Base-by-base conservation (phyloP, 2,797 vertebrate genomes). In the Chelidonichthys spinosus region DNA sequence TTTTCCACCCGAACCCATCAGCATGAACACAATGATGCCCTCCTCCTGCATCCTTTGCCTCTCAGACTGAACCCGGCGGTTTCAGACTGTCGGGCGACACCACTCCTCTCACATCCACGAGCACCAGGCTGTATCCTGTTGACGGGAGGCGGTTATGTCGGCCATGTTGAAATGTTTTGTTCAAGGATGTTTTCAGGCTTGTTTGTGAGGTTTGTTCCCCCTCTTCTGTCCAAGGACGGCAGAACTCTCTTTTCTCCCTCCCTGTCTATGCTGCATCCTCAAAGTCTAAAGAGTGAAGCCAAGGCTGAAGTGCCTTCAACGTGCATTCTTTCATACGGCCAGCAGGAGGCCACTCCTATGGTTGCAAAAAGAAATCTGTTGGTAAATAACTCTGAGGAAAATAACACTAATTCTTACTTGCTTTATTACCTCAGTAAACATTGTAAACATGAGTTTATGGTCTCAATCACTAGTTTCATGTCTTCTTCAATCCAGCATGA, bases 101-200 rank as follows among this genome's bases (percentile, higher is more conserved):
- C 33, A 18, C 17, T 52, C 59, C 69, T 74, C 25, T 13, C 58
- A 64, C 32, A 61, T 42, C 69, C 42, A 14, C 7, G 43, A 63
- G 66, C 14, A 36, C 36, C 35, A 7, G 39, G 47, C 43, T 61
- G 59, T 13, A 4, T 25, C 25, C 25, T 25, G 25, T 25, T 25
- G 25, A 25, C 2, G 25, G 25, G 25, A 25, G 25, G 25, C 25
- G 25, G 25, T 25, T 25, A 25, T 25, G 25, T 25, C 25, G 2
- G 25, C 25, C 25, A 25, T 25, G 46, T 7, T 47, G 46, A 47
- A 47, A n/a, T 9, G 2, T n/a, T 47, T 8, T 47, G 40, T 63
- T 77, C 64, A 47, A n/a, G 49, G 56, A 60, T 58, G 49, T 76
- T 67, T 72, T 72, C 54, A 40, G 33, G 11, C n/a, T 63, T 52